Base-by-base conservation (phyloP, 1,140 invertebrate genomes). In the Patella vulgata region DNA sequence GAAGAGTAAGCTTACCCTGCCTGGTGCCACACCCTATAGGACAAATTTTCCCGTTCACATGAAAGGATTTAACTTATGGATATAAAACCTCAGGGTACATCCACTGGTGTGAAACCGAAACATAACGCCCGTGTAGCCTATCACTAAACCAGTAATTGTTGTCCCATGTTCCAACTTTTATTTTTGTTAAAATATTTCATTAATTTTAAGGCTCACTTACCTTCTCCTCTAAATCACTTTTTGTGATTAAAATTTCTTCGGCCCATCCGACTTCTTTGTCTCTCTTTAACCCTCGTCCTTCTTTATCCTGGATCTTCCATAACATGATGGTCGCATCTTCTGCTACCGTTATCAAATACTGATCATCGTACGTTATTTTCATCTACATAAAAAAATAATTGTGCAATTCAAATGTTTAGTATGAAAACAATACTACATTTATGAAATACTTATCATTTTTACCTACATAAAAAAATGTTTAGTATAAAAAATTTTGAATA, bases 281-380 rank as follows among this genome's bases (percentile, higher is more conserved):
- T 46, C 91, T 77, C 54, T 89, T 88, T 4, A 90, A 83, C 0
- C 89, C 85, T 79, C 90, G 88, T 1, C 89, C 90, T 71, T 94
- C 92, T n/a, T 88, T 87, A 71, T 91, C 90, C 1, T 88, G 85
- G 30, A 96, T 78, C 74, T 90, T 89, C 94, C 95, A 97, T 58
- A 96, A 87, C 56, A 92, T 91, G 17, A 97, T 87, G 0, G 90
- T 90, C 0, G 93, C 90, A 77, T 93, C 92, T 64, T 87, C 84
- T 1, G 90, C 89, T 6, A 90, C 88, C 8, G 91, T 91, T 30
- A 96, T 87, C 27, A 96, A 75, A 31, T 88, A 88, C 68, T 90
- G 89, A 79, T 95, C 93, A 74, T 95, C 91, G 71, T 90, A 91
- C 4, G 92, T 89, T 30, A 87, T 78, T 67, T 83, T 84, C 78